Evolutionary conservation across 2,888 invertebrate species (phyloP), one percentile per base, ranked within the genome.

Genomic region (Campoplex capitator): DNA sequence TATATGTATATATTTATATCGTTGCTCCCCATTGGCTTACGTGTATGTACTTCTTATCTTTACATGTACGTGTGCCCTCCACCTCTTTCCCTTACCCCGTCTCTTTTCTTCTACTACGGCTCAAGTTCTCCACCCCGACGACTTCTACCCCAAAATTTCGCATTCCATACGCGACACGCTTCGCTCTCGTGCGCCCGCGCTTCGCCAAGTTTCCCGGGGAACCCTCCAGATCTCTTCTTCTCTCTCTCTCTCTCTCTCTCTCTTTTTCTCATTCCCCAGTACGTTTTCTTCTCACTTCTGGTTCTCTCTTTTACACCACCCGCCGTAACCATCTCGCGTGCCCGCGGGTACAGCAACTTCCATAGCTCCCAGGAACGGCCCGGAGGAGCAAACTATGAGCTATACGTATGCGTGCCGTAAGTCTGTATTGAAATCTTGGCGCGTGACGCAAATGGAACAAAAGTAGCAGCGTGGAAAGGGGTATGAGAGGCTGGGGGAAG

Each of bases 91-190:
- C 70, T 56, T 51, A 16, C 62, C 32, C 32, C 79, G 23, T 62
- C 71, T 62, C 62, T 73, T 73, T 62, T 35, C 38, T 48, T 62
- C 16, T 54, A 48, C 80, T 32, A 56, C 42, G 38, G 78, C 78
- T 56, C 78, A 85, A 85, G 70, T 85, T 85, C 70, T 70, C 83
- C 83, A 56, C 76, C 83, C 67, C 62, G 32, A 81, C 89, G 89
- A 90, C 89, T 89, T 89, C 88, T 75, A 82, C 77, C 77, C 89
- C 88, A 83, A 90, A 91, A 91, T 90, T 91, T 91, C 89, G 90
- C 89, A 91, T 91, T 91, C 91, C 89, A 88, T 89, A 88, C 90
- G 89, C 91, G 88, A 87, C 85, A 87, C 87, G 87, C 84, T 87
- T 65, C 84, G 84, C 87, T 82, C 87, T 84, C 84, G 87, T 87